These are phyloP conservation scores for Pempheris klunzingeri DNA, from an alignment of 2,797 vertebrate genomes.

Conservation along the genomic window DNA sequence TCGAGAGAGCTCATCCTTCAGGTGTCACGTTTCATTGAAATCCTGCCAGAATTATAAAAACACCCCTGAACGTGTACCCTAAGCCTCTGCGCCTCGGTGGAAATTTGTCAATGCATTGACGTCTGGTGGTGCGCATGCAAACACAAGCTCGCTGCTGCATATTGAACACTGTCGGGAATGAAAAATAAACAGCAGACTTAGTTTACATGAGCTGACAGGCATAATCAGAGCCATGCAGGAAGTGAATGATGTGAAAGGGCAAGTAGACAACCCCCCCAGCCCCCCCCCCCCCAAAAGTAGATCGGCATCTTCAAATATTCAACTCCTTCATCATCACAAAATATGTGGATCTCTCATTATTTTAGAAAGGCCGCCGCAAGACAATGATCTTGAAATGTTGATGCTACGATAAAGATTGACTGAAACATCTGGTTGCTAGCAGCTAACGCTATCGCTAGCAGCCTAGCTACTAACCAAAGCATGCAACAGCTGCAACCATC, in stretches of 20 bases:
- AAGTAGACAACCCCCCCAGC: too few relatives aligned
- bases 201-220: slow-evolving; percentile 54
- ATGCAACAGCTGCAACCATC: too few relatives aligned
- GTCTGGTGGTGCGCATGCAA: slow-evolving; percentile 6
- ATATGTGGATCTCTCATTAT: too few relatives aligned
- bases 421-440: too few relatives aligned
- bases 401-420: too few relatives aligned
- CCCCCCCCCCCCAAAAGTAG: too few relatives aligned
- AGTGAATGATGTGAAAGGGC: slow-evolving; percentile 29
- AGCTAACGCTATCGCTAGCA: too few relatives aligned
- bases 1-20: slow-evolving; percentile 31
- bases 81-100: slow-evolving; percentile 4
- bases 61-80: slow-evolving; percentile 33
- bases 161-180: slow-evolving; percentile 23
- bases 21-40: slow-evolving; percentile 39
- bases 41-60: slow-evolving; percentile 34
- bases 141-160: slow-evolving; percentile 13
- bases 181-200: slow-evolving; percentile 33
- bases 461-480: too few relatives aligned
- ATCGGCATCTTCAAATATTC: too few relatives aligned
- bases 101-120: slow-evolving; percentile 28
- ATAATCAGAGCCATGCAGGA: slow-evolving; percentile 47
- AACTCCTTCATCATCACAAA: too few relatives aligned
- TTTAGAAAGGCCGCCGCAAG: too few relatives aligned
- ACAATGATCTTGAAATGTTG: too few relatives aligned